phyloP scores from a whole-genome alignment of 2,797 vertebrate species.

The Gadopsis marmoratus region DNA sequence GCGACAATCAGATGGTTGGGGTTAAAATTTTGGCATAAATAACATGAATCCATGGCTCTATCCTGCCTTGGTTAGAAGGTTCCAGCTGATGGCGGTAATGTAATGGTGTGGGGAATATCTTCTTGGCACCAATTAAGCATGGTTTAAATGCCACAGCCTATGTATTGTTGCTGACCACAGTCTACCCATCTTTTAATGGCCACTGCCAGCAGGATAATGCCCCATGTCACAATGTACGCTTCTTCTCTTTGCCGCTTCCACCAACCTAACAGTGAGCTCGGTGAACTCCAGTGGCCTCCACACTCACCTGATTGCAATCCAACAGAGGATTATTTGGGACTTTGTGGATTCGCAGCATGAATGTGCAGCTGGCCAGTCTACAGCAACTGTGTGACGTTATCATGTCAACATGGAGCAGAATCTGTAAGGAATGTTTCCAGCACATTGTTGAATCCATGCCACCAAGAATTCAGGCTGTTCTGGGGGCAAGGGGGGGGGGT shows the following conservation, averaged over 20 bases:
- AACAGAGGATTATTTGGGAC: background rate
- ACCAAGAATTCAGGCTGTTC: background rate
- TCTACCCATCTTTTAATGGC: background rate
- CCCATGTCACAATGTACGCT: background rate
- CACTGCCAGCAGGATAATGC: no score
- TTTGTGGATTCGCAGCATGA: background rate
- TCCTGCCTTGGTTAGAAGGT: no score
- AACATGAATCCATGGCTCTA: no score
- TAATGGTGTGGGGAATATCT: no score
- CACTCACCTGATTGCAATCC: background rate
- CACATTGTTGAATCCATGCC: background rate
- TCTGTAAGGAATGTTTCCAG: background rate
- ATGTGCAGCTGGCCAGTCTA: background rate
- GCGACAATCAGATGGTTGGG: no score
- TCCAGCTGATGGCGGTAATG: no score
- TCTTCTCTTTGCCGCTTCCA: no score
- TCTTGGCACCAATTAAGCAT: background rate
- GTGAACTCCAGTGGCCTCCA: background rate
- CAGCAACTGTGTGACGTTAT: background rate
- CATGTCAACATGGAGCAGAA: no score
- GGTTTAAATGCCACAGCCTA: background rate
- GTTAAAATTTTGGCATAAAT: no score
- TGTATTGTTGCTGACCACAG: background rate
- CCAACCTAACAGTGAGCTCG: background rate
- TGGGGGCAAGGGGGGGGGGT: no score